Percentiles rank a stretch among this genome's conserved stretches.
These are phyloP conservation scores for Gopherus flavomarginatus DNA, from an alignment of 2,113 vertebrate genomes.

Conservation along the genomic window DNA sequence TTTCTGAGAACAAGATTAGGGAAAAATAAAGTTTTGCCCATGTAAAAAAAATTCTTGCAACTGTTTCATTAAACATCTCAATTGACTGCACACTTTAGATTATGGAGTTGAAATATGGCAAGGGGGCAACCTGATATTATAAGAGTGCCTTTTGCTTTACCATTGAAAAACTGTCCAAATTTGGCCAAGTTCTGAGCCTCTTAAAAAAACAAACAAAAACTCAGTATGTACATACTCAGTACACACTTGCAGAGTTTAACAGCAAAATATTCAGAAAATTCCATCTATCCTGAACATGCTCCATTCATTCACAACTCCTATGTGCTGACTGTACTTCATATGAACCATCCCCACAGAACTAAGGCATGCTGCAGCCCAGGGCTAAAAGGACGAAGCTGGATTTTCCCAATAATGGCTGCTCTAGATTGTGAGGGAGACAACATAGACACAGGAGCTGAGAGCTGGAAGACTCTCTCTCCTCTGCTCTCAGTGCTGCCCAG, in stretches of 20 bases:
- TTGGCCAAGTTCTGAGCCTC: not conserved
- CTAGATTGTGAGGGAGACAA: not conserved
- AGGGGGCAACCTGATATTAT: not conserved
- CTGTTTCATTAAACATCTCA: not conserved
- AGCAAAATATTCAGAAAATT: not conserved
- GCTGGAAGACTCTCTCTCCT: not conserved
- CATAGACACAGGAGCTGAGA: not conserved
- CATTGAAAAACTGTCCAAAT: not conserved
- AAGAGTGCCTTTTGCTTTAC: not conserved
- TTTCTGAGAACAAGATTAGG: not conserved
- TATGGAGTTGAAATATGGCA: not conserved
- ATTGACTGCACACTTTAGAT: not conserved
- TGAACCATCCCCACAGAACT: not conserved
- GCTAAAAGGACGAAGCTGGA: not conserved
- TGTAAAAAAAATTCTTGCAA: not conserved
- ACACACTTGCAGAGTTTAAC: not conserved
- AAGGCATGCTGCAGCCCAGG: not conserved
- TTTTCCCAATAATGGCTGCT: not conserved
- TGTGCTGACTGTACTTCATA: not conserved
- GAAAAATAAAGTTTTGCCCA: not conserved
- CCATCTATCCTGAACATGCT: not conserved
- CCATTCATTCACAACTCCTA: not conserved
- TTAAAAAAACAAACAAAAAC: not conserved
- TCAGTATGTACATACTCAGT: not conserved
- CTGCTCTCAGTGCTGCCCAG: not conserved